Percentiles rank a stretch among this genome's conserved stretches.
These are phyloP conservation scores for Auanema freiburgensis DNA, from an alignment of 2,888 invertebrate genomes.

Conservation along the genomic window DNA sequence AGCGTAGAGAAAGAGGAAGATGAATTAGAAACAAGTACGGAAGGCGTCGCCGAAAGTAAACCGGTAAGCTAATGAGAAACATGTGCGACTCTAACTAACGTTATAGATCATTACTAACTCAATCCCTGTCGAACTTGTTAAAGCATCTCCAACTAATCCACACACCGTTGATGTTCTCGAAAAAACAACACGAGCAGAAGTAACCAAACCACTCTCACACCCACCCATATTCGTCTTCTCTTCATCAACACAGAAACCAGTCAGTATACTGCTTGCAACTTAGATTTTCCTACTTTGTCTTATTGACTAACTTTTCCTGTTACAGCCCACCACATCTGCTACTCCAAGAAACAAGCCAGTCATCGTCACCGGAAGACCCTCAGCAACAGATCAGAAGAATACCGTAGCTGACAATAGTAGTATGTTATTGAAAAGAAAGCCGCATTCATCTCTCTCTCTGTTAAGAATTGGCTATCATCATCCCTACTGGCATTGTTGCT, in stretches of 20 bases:
- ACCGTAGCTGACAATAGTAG: conserved; percentile 1
- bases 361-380: conserved; percentile 16
- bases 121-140: background rate
- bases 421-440: background rate
- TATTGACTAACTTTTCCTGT: background rate
- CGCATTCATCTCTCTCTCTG: background rate
- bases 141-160: too few species aligned
- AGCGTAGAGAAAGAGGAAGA: background rate
- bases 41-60: too few species aligned
- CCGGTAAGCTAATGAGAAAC: too few species aligned
- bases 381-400: conserved; percentile 4
- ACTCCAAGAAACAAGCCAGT: background rate
- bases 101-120: too few species aligned
- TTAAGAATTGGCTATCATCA: conserved; percentile 53
- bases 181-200: too few species aligned
- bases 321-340: background rate
- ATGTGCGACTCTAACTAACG: too few species aligned
- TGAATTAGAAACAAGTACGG: background rate
- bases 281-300: background rate
- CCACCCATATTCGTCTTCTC: too few species aligned
- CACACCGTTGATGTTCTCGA: too few species aligned
- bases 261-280: background rate
- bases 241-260: background rate
- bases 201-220: background rate
- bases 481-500: conserved; percentile 60